Evolutionary conservation across 2,888 invertebrate species (phyloP).

Genomic region (Automeris io): DNA sequence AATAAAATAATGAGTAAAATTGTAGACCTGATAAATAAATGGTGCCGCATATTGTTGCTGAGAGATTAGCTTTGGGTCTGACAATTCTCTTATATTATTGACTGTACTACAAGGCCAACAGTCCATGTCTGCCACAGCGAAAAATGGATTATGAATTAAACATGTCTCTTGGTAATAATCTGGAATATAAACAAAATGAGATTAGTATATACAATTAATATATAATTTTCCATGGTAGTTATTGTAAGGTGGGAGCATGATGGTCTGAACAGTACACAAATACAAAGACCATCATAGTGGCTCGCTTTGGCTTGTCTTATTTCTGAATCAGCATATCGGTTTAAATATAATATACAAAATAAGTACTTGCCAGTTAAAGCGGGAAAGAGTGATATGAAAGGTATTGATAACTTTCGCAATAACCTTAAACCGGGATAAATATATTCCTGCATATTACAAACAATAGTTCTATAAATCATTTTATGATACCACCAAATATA

Average conservation of each 20-base stretch:
- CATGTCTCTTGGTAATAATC: conserved; percentile 92
- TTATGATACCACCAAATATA: conserved; percentile 73
- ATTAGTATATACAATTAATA: background rate
- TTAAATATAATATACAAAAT: background rate
- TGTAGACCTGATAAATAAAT: conserved; percentile 73
- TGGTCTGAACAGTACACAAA: no score
- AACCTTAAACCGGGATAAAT: conserved; percentile 88
- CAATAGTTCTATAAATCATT: conserved; percentile 79
- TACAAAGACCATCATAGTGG: no score
- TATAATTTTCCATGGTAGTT: no score
- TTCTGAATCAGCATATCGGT: no score
- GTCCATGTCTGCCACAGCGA: conserved; percentile 87
- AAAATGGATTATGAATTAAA: conserved; percentile 89
- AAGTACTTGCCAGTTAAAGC: conserved; percentile 79
- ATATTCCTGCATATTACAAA: conserved; percentile 85
- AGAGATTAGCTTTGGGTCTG: conserved; percentile 61
- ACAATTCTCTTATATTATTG: conserved; percentile 81
- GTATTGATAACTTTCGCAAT: conserved; percentile 84
- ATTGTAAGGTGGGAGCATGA: no score
- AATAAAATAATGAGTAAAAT: background rate
- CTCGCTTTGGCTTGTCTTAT: no score
- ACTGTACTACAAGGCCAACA: conserved; percentile 89
- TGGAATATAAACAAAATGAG: conserved; percentile 38
- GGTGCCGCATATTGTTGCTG: conserved; percentile 61
- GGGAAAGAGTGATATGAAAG: conserved; percentile 85